Conservation (phyloP, 2,888 invertebrate genomes). For the Apeira syringaria region DNA sequence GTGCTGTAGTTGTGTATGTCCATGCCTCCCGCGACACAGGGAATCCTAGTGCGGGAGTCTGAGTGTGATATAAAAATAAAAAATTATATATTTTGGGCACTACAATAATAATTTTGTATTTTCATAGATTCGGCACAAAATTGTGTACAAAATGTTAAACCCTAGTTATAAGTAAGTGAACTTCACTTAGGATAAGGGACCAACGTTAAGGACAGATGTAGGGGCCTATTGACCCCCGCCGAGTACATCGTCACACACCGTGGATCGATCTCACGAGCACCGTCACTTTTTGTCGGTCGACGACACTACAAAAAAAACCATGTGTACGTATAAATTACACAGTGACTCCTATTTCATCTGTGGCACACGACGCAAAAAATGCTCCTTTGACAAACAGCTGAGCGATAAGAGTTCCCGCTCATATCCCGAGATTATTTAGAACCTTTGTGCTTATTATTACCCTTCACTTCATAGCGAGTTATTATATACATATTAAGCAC, state of each 20-base stretch:
- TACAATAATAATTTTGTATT: no score
- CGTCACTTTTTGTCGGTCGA: constrained; percentile 56
- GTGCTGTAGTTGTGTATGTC: no score
- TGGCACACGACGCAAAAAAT: constrained; percentile 47
- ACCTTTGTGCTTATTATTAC: constrained; percentile 19
- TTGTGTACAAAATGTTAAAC: no score
- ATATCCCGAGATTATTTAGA: constrained; percentile 11
- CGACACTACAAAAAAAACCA: constrained; percentile 54
- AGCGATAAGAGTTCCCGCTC: constrained; percentile 47
- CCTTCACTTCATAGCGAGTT: constrained; percentile 17
- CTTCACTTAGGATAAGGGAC: constrained; percentile 10
- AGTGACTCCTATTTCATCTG: not conserved
- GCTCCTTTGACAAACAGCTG: constrained; percentile 67
- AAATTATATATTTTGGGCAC: no score
- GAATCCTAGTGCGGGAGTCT: no score
- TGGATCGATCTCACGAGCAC: constrained; percentile 40
- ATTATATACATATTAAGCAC: no score
- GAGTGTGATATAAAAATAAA: no score
- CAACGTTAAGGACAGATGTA: constrained; percentile 35
- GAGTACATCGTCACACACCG: constrained; percentile 62
- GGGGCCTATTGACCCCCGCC: constrained; percentile 56
- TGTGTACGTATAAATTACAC: constrained; percentile 38
- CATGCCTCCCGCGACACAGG: no score
- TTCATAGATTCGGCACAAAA: no score
- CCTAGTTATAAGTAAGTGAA: no score